A percentile compares a stretch with the other conserved stretches of the same genome.
Evolutionary conservation across 2,888 invertebrate species (phyloP).

Genomic region (Cyclophora albipunctata): DNA sequence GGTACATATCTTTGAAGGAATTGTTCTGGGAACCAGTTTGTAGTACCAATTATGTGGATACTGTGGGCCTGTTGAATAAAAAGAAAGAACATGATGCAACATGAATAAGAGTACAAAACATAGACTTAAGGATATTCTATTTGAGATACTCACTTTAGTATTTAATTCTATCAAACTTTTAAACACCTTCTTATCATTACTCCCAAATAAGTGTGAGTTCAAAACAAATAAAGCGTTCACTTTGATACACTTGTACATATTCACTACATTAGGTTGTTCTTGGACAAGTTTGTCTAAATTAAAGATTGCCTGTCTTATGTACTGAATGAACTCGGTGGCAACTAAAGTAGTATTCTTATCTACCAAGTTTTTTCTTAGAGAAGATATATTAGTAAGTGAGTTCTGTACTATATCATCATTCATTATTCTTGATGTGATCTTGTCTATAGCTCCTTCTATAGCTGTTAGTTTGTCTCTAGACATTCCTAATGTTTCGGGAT

Average conservation of each 20-base stretch:
- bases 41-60: constrained; percentile 85
- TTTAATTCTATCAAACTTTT: constrained; percentile 84
- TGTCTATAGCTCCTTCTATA: constrained; percentile 81
- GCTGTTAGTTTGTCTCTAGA: constrained; percentile 78
- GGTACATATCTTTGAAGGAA: constrained; percentile 82
- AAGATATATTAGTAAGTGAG: constrained; percentile 57
- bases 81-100: neutral
- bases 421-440: constrained; percentile 80
- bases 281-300: constrained; percentile 76
- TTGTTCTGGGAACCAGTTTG: constrained; percentile 89
- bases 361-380: constrained; percentile 57
- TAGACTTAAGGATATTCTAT: neutral
- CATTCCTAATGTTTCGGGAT: constrained; percentile 76
- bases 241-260: constrained; percentile 78
- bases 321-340: constrained; percentile 79
- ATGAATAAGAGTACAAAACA: neutral
- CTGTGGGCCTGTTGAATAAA: constrained; percentile 78
- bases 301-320: constrained; percentile 76
- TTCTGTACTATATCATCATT: constrained; percentile 82
- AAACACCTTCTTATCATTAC: constrained; percentile 84
- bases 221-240: constrained; percentile 81
- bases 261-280: constrained; percentile 68
- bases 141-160: constrained; percentile 74
- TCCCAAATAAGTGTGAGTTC: constrained; percentile 82
- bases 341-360: constrained; percentile 59